A percentile compares a stretch with the other conserved stretches of the same genome.
Conservation (phyloP, 2,113 vertebrate species). For the Suncus etruscus region DNA sequence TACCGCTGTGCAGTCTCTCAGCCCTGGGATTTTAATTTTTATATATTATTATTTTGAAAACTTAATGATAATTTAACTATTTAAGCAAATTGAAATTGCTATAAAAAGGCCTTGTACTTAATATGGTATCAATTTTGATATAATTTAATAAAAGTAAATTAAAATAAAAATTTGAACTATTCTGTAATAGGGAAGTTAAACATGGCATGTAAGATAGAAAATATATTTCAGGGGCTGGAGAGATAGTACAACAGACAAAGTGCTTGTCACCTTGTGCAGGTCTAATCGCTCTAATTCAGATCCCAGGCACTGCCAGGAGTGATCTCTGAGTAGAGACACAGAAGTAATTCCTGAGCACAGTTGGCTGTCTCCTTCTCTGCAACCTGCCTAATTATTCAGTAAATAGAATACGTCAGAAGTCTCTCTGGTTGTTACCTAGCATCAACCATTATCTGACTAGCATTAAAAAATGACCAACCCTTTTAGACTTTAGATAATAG, state of each 20-base stretch:
- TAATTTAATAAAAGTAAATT: conserved; percentile 23
- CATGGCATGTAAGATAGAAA: not conserved
- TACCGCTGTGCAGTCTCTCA: too few relatives aligned
- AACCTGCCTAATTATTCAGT: not conserved
- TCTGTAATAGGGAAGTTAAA: not conserved
- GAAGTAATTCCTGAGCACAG: too few relatives aligned
- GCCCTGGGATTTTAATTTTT: not conserved
- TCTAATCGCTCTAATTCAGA: too few relatives aligned
- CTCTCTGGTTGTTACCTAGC: not conserved
- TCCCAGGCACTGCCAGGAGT: too few relatives aligned
- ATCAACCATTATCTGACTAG: not conserved
- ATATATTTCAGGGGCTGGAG: conserved; percentile 20
- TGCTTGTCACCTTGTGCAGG: too few relatives aligned
- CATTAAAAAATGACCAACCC: not conserved
- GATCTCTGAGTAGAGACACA: too few relatives aligned
- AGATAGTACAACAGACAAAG: not conserved
- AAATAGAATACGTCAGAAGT: not conserved
- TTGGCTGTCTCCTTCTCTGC: not conserved
- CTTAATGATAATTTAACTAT: not conserved
- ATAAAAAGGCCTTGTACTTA: conserved; percentile 46
- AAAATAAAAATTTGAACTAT: not conserved
- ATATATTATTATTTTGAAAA: not conserved
- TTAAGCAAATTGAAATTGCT: not conserved
- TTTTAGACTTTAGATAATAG: not conserved
- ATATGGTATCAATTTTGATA: conserved; percentile 15